A percentile compares a stretch with the other conserved stretches of the same genome.
phyloP scores from a whole-genome alignment of 30 jellyfish, hydroid and myxozoan genomes.

The Rhopilema esculentum region DNA sequence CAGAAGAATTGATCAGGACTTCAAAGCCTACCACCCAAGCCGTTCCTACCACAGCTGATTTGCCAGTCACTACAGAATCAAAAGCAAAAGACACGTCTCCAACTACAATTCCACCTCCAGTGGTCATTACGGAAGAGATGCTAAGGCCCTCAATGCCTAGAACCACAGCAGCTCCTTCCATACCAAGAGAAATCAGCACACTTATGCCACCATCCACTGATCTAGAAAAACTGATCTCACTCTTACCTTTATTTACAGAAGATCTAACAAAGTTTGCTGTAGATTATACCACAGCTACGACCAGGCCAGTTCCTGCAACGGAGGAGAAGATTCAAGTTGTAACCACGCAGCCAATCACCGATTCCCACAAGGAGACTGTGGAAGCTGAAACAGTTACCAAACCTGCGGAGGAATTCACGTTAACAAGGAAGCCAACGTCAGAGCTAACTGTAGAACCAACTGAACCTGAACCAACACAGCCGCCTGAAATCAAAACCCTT shows the following conservation, averaged over 20 bases:
- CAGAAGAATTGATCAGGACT: neutral
- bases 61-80: neutral
- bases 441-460: neutral
- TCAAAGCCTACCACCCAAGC: neutral
- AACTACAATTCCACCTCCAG: slow-evolving; percentile 2
- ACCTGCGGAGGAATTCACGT: neutral
- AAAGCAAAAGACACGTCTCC: neutral
- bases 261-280: neutral
- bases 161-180: neutral
- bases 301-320: neutral
- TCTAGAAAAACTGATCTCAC: neutral
- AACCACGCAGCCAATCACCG: neutral
- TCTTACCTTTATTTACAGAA: neutral
- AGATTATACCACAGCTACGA: neutral
- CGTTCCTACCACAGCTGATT: neutral
- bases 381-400: neutral
- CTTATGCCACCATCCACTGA: neutral
- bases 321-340: neutral
- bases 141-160: neutral
- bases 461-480: neutral
- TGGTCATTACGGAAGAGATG: neutral
- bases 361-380: no score
- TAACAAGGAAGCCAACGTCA: neutral
- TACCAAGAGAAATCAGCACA: neutral
- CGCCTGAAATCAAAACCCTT: neutral